Evolutionary conservation across 2,113 vertebrate genomes (phyloP), one percentile per base, ranked within the genome.

Genomic region (Aleadryas rufinucha): DNA sequence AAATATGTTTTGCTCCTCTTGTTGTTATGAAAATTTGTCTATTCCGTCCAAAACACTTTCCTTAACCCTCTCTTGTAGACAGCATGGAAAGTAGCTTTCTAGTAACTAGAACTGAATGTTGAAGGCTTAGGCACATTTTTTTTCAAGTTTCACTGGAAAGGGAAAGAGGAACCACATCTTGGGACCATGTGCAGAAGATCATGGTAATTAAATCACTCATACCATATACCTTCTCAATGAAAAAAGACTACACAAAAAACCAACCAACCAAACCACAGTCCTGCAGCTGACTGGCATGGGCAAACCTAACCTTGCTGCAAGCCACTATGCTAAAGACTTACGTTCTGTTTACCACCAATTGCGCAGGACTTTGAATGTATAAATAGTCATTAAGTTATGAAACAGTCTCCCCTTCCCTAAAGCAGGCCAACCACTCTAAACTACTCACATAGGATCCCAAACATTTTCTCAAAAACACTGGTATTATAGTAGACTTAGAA

Each of bases 301-400:
- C 52, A 89, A 90, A 93, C 54, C 33, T 69, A 65, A 42, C 54
- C 60, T 63, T 78, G 37, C 60, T 80, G 47, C 68, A 90, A 74
- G 76, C 68, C 71, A 79, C 84, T 63, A 42, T 10, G 66, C 59
- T 77, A 63, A 59, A 79, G 69, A 82, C 28, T 77, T 88, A 84
- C 3, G 2, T 89, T 92, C 60, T 90, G 47, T 92, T 96, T 95
- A 92, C 91, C 69, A 93, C 52, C 93, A 94, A 39, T 76, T 93
- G 84, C 31, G 2, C 47, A 94, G 81, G 61, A 64, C 78, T 89
- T 69, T 35, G 64, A 71, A 89, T 61, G 65, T 17, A 87, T 82
- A 95, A 94, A 66, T 68, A 95, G 61, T 94, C 74, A 95, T 95
- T 95, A 96, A 64, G 84, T 94, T 91, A 95, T 35, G 53, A 94